Evolutionary conservation across 2,888 invertebrate species (phyloP), one percentile per base, ranked within the genome.

Genomic region (Chymomyza caudatula): DNA sequence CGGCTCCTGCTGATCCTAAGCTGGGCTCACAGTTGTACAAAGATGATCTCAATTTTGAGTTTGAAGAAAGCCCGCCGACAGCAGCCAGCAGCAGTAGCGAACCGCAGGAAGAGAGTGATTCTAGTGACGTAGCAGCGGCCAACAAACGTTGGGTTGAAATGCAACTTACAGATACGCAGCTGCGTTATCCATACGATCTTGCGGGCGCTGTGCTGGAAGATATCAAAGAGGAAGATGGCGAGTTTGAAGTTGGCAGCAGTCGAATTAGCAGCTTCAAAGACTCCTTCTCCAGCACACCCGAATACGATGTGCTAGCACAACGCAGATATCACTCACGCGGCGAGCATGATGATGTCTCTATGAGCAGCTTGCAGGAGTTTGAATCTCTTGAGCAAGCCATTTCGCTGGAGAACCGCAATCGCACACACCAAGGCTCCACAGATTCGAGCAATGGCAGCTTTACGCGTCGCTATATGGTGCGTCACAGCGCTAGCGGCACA

Each of bases 331-430:
- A 96, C 84, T 93, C 94, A 3, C 94, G 94, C 75, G 84, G 86
- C 6, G 97, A 98, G 77, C 95, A 96, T 87, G 98, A 98, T 88
- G 97, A 97, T 88, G 93, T 97, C 49, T 98, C 98, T 0, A 94
- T 98, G 90, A 96, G 95, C 73, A 98, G 98, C 4, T 92, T 98
- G 67, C 97, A 97, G 90, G 98, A 98, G 89, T 98, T 98, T 91
- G 98, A 98, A 91, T 95, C 95, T 71, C 91, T 98, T 13, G 98
- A 98, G 90, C 94, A 94, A 78, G 95, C 96, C 1, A 93, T 98
- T 85, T 93, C 94, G 0, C 92, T 96, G 87, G 96, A 96, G 88
- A 95, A 95, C 88, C 94, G 93, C 78, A 93, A 93, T 83, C 93
- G 92, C 77, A 79, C 82, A 1, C 87, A 88, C 52, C 94, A 94